Percentiles rank a stretch among this genome's conserved stretches.
Conservation (phyloP, 2,113 vertebrate genomes). For the Saccopteryx bilineata region DNA sequence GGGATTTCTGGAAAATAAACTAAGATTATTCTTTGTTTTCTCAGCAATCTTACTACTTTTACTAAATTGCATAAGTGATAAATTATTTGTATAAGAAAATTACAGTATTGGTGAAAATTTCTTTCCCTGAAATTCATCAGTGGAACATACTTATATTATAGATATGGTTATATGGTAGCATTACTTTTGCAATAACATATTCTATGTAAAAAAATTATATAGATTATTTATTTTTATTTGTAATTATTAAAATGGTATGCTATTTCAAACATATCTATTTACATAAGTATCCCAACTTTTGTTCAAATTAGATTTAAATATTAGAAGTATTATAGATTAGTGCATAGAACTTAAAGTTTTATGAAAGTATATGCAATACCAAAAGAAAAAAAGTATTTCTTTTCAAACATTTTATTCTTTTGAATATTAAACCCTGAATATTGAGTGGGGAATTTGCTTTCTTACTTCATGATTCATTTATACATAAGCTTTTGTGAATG, state of each 20-base stretch:
- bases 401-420: neutral
- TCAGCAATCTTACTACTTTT: slow-evolving; percentile 32
- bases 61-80: slow-evolving; percentile 24
- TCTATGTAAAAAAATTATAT: neutral
- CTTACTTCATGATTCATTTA: slow-evolving; percentile 61
- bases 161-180: neutral
- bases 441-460: neutral
- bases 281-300: neutral
- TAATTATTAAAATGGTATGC: neutral
- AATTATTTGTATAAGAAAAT: slow-evolving; percentile 15
- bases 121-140: neutral
- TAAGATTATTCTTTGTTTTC: slow-evolving; percentile 54
- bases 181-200: slow-evolving; percentile 38
- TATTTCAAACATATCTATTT: neutral
- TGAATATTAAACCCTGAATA: slow-evolving; percentile 33
- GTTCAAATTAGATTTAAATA: neutral
- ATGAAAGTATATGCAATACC: neutral
- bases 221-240: neutral
- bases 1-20: neutral
- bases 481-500: slow-evolving; percentile 30
- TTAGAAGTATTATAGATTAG: neutral
- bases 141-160: neutral
- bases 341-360: neutral
- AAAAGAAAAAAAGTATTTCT: neutral
- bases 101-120: neutral